Base-by-base conservation (phyloP, 2,113 vertebrate species). In the Rhinichthys klamathensis region DNA sequence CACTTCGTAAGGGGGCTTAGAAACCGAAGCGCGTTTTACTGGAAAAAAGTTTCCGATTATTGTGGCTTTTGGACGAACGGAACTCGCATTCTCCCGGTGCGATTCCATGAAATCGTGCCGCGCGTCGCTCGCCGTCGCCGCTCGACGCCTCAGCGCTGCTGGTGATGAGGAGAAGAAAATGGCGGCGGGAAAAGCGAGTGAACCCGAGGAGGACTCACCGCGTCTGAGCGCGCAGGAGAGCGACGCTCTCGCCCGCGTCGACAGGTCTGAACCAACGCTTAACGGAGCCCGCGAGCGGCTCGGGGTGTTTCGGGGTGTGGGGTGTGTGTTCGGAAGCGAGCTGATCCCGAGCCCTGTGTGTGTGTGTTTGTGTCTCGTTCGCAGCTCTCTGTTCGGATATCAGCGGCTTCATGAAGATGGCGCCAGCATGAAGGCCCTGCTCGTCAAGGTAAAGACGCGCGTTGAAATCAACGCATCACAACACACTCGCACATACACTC, bases 141-240 rank as follows among this genome's bases (percentile, higher is more conserved):
- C 91, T 89, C 93, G 93, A 93, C 95, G 94, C 89, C 94, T 95
- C 93, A 94, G 94, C 93, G 95, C 92, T 92, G 92, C 95, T 95
- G 96, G 95, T 96, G 96, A 97, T 98, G 97, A 98, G 97, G 97
- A 97, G 96, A 96, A 98, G 96, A 98, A 98, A 98, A 98, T 98
- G 97, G 97, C 97, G 97, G 96, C 97, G 96, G 96, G 96, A 96
- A 96, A 97, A 97, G 96, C 96, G 95, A 97, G 94, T 93, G 97
- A 96, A 94, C 96, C 95, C 95, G 96, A 97, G 92, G 96, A 97
- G 96, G 97, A 97, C 95, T 97, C 96, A 95, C 97, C 96, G 91
- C 96, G 95, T 95, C 95, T 98, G 94, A 97, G 96, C 92, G 94
- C 95, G 92, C 96, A 95, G 85, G 97, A 98, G 92, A 95, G 94